Percentiles rank a stretch among this genome's conserved stretches.
phyloP scores from a whole-genome alignment of 2,113 vertebrate species.

The Oncorhynchus masou region DNA sequence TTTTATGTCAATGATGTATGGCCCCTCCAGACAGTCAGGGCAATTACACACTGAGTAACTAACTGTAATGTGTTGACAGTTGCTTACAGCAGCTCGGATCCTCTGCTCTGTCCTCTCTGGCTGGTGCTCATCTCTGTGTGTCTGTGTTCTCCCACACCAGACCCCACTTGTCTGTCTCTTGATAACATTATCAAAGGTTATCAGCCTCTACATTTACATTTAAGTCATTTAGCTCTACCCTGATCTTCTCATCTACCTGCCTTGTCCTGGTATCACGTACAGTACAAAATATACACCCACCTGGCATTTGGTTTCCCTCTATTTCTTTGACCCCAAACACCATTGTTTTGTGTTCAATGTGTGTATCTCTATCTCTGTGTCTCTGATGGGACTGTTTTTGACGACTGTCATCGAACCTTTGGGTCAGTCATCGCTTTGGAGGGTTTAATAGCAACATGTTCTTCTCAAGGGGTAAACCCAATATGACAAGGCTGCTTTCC shows the following conservation, averaged over 20 bases:
- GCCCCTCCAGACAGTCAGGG: background rate
- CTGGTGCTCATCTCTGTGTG: no score
- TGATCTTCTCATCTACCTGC: background rate
- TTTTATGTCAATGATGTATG: constrained; percentile 39
- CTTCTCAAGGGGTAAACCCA: constrained; percentile 1
- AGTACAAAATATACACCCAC: background rate
- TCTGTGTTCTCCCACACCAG: no score
- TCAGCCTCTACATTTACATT: no score
- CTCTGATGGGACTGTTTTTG: background rate
- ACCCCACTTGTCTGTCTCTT: no score
- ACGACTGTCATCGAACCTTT: background rate
- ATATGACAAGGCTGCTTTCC: constrained; percentile 4
- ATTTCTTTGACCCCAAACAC: background rate
- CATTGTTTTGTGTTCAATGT: background rate
- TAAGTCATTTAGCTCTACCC: no score
- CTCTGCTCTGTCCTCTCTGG: background rate
- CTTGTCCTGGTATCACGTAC: background rate
- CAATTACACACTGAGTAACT: constrained; percentile 11
- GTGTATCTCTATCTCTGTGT: background rate
- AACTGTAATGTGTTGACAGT: constrained; percentile 27
- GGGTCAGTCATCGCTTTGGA: background rate
- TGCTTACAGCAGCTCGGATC: constrained; percentile 23
- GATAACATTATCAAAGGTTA: no score
- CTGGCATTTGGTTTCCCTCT: background rate
- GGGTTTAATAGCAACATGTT: background rate